Evolutionary conservation across 1,140 invertebrate genomes (phyloP).

Genomic region (Caerostris extrusa): DNA sequence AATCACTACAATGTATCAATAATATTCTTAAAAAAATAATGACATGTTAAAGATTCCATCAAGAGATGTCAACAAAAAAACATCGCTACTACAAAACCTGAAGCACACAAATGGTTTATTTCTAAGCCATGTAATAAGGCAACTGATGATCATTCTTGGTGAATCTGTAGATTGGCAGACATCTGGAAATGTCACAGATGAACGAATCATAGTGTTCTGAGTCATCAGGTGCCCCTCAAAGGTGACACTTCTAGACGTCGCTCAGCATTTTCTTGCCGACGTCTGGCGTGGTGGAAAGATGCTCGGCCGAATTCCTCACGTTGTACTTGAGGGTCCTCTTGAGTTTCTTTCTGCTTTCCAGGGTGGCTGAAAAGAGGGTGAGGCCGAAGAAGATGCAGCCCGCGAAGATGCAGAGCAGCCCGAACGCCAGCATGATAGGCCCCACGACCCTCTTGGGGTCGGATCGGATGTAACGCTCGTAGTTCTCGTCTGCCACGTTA

Average conservation of each 20-base stretch:
- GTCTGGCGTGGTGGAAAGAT: constrained; percentile 33
- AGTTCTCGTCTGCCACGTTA: constrained; percentile 79
- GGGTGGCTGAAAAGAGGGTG: constrained; percentile 59
- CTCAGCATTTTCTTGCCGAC: constrained; percentile 64
- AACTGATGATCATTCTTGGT: too few relatives aligned
- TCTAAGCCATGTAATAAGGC: too few relatives aligned
- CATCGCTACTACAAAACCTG: too few relatives aligned
- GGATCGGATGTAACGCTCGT: constrained; percentile 79
- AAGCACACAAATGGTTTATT: too few relatives aligned
- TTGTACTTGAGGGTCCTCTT: constrained; percentile 62
- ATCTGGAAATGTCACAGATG: too few relatives aligned
- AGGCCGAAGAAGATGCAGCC: constrained; percentile 78
- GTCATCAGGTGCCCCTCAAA: neutral
- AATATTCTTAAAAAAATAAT: too few relatives aligned
- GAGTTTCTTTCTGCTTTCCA: constrained; percentile 4
- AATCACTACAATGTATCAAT: too few relatives aligned
- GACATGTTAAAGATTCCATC: too few relatives aligned
- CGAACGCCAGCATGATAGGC: constrained; percentile 78
- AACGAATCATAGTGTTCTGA: neutral
- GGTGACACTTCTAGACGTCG: constrained; percentile 2
- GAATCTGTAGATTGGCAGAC: too few relatives aligned
- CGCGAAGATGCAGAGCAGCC: constrained; percentile 76
- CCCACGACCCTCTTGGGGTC: constrained; percentile 78
- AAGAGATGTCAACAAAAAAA: too few relatives aligned
- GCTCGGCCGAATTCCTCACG: neutral